Percentiles rank a stretch among this genome's conserved stretches.
phyloP scores from a whole-genome alignment of 2,797 vertebrate genomes.

The Acanthurus leucopareius region DNA sequence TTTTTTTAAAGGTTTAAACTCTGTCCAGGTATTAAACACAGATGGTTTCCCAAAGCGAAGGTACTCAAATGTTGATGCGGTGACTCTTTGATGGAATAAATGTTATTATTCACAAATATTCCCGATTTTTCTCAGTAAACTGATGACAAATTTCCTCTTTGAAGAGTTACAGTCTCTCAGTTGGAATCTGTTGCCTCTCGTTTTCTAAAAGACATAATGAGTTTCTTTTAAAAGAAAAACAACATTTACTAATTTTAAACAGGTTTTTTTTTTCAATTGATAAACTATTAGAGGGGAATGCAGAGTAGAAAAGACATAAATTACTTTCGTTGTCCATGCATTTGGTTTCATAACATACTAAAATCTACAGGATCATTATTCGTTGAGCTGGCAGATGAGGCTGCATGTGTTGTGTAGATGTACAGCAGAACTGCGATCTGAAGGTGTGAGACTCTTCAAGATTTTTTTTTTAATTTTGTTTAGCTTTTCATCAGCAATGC shows the following conservation, averaged over 20 bases:
- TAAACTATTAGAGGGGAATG: too few species aligned
- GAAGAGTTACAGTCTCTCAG: too few species aligned
- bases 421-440: not conserved
- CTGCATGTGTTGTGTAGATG: too few species aligned
- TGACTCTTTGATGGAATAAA: not conserved
- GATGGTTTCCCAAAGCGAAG: not conserved
- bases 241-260: too few species aligned
- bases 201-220: too few species aligned
- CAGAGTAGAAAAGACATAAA: too few species aligned
- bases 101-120: not conserved
- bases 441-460: not conserved
- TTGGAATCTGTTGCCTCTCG: too few species aligned
- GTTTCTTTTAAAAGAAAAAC: too few species aligned
- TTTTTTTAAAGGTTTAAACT: not conserved
- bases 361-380: not conserved
- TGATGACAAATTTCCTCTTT: too few species aligned
- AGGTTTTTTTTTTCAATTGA: too few species aligned
- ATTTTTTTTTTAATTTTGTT: not conserved
- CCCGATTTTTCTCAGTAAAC: too few species aligned
- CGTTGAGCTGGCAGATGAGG: not conserved
- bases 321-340: too few species aligned
- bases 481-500: not conserved
- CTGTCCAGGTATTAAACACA: constrained; percentile 12
- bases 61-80: not conserved
- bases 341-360: not conserved